Conservation (phyloP, 2,113 vertebrate genomes). For the Ptilonorhynchus violaceus region DNA sequence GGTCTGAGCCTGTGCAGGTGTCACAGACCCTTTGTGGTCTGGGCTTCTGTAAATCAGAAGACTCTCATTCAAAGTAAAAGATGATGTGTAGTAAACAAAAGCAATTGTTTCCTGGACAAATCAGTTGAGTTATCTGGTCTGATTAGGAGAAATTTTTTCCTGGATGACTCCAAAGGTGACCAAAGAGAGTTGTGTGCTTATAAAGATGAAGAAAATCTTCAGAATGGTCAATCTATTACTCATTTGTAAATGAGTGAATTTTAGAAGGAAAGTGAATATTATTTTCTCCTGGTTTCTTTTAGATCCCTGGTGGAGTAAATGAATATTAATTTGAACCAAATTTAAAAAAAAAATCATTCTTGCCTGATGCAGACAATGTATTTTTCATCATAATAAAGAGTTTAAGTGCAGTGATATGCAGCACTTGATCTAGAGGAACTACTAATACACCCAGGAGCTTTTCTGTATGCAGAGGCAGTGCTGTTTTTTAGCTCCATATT, state of each 20-base stretch:
- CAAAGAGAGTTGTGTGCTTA: accelerated
- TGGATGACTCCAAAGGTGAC: not conserved
- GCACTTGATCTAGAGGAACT: not conserved
- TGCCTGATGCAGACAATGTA: not conserved
- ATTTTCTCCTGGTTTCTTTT: not conserved
- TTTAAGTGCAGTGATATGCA: not conserved
- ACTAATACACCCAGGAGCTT: not conserved
- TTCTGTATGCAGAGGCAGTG: not conserved
- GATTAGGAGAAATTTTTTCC: not conserved
- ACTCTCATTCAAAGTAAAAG: not conserved
- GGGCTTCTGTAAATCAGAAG: not conserved
- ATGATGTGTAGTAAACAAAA: not conserved
- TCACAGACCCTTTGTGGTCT: not conserved
- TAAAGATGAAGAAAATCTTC: not conserved
- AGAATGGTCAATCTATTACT: not conserved
- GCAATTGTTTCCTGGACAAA: not conserved
- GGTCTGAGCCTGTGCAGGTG: not conserved
- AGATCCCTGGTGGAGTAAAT: not conserved
- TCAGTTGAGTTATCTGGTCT: not conserved
- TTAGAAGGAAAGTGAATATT: not conserved
- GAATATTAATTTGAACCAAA: not conserved
- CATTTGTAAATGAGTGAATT: not conserved
- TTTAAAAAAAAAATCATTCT: not conserved
- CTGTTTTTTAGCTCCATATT: not conserved
- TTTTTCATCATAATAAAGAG: not conserved